A percentile compares a stretch with the other conserved stretches of the same genome.
Conservation (phyloP, 92 coral and sea anemone species). For the Pocillopora meandrina region DNA sequence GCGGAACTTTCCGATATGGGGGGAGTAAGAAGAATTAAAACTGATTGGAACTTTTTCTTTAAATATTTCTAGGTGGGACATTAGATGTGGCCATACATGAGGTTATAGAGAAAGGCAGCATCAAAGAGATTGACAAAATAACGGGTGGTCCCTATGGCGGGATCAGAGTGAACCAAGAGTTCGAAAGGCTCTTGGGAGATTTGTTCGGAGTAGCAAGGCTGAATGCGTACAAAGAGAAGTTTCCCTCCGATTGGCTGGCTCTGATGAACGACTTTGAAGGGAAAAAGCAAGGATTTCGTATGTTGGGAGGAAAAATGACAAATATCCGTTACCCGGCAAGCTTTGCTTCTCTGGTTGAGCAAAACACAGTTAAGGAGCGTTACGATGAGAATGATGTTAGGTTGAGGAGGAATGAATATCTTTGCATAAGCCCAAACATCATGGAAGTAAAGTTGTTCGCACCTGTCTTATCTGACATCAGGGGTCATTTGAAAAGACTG, state of each 20-base stretch:
- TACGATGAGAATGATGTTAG: neutral
- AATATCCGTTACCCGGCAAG: conserved; percentile 46
- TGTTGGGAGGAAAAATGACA: conserved; percentile 29
- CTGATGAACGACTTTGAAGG: conserved; percentile 66
- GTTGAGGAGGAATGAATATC: conserved; percentile 36
- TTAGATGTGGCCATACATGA: conserved; percentile 60
- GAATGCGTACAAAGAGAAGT: conserved; percentile 29
- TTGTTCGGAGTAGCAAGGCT: conserved; percentile 51
- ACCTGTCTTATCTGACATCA: conserved; percentile 52
- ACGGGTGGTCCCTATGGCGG: conserved; percentile 68
- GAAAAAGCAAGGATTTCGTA: conserved; percentile 53
- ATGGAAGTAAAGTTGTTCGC: conserved; percentile 43
- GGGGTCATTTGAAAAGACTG: conserved; percentile 37
- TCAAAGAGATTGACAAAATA: conserved; percentile 60
- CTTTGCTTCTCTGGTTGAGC: conserved; percentile 29
- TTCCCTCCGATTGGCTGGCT: conserved; percentile 64
- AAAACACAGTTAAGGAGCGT: neutral
- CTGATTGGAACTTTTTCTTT: neutral
- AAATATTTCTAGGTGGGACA: conserved; percentile 45
- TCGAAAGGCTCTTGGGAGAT: conserved; percentile 31
- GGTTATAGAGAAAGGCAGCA: conserved; percentile 39
- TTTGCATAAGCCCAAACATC: conserved; percentile 46
- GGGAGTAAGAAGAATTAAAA: neutral
- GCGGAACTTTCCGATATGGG: neutral
- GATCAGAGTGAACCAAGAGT: conserved; percentile 43